These are phyloP conservation scores for Malaclemys terrapin DNA, from an alignment of 2,113 vertebrate species.

Conservation along the genomic window DNA sequence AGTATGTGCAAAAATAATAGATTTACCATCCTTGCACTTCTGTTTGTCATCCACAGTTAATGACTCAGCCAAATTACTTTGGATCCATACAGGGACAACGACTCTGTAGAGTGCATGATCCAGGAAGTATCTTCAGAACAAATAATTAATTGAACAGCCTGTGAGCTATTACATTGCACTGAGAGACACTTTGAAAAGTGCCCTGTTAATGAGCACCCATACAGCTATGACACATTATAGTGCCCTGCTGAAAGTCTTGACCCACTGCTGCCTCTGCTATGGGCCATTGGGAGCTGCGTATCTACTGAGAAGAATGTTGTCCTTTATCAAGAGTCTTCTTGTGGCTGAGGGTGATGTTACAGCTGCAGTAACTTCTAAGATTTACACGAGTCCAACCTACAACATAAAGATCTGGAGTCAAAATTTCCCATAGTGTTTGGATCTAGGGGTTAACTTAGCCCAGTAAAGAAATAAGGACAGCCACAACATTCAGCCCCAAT, in stretches of 20 bases:
- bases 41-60: background rate
- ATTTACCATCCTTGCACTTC: background rate
- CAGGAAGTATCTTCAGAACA: background rate
- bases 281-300: background rate
- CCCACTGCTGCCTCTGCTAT: background rate
- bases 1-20: background rate
- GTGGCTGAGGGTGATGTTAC: background rate
- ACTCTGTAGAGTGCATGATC: background rate
- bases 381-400: accelerated
- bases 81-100: background rate
- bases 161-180: background rate
- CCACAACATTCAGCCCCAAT: background rate
- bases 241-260: background rate
- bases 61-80: background rate
- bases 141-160: background rate
- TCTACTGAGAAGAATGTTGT: background rate
- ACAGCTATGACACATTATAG: background rate
- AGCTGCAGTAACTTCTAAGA: accelerated
- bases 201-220: background rate
- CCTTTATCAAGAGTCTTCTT: background rate
- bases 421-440: accelerated
- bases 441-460: background rate
- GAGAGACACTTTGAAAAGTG: background rate
- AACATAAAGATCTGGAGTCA: background rate
- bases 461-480: background rate